Base-by-base conservation (phyloP, 2,113 vertebrate species). In the Vombatus ursinus region DNA sequence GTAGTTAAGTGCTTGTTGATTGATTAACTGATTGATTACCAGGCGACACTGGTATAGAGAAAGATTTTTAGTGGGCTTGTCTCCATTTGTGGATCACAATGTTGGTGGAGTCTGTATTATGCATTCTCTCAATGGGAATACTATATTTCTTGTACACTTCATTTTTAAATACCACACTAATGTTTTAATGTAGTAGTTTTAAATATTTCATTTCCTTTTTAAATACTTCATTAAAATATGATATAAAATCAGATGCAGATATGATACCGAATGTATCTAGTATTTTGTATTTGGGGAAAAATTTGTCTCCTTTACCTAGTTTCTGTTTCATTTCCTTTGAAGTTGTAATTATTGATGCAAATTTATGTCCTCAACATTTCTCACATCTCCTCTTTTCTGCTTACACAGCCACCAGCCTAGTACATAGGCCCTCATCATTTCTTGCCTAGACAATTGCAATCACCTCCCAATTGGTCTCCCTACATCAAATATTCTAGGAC, bases 241-340 rank as follows among this genome's bases (percentile, higher is more conserved):
- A 96, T 44, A 77, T 28, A 92, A 93, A 93, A 95, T 31, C 49
- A 92, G 8, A 31, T 90, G 3, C 26, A 47, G 57, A 37, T 68
- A 68, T 14, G 10, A 57, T 92, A 92, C 52, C 44, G 90, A 91
- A 31, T 68, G 12, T 68, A 92, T 57, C 48, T 90, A 90, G 12
- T 68, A 3, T 37, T 52, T 48, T 47, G 8, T 50, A n/a, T 90
- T 95, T 94, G 95, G 57, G 25, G 50, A 94, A 95, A 51, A 8
- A 54, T 54, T 37, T 61, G 57, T 95, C 22, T 93, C 26, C 44
- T 90, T 77, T 96, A 44, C 51, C 84, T 93, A 94, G 61, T 90
- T 7, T 93, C 0, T 90, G n/a, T 95, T 92, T 96, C 8, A 94
- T 92, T 91, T 19, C 61, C 50, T 96, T 94, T 95, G 24, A 9